These are phyloP conservation scores for Colletes latitarsis DNA, from an alignment of 1,140 invertebrate genomes.

Conservation along the genomic window DNA sequence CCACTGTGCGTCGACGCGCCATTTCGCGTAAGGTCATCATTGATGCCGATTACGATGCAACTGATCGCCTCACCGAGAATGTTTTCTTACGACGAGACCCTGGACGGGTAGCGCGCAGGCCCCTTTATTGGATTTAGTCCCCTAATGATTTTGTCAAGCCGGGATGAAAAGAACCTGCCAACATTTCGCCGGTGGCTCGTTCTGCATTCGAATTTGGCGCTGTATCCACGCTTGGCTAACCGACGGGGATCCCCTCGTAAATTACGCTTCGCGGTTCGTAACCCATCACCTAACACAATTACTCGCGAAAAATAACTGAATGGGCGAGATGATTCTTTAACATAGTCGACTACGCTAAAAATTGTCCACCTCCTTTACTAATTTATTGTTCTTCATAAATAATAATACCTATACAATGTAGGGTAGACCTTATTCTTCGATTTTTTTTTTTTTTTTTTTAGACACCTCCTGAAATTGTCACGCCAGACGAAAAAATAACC, in stretches of 20 bases:
- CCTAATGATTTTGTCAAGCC: slow-evolving; percentile 74
- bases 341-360: neutral
- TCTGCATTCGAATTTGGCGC: slow-evolving; percentile 68
- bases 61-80: slow-evolving; percentile 69
- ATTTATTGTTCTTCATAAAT: too few relatives aligned
- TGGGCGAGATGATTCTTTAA: slow-evolving; percentile 14
- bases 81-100: slow-evolving; percentile 66
- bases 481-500: too few relatives aligned
- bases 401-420: too few relatives aligned
- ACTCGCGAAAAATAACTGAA: slow-evolving; percentile 22
- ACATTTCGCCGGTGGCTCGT: slow-evolving; percentile 59
- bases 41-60: slow-evolving; percentile 72
- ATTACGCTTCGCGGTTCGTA: slow-evolving; percentile 42
- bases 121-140: slow-evolving; percentile 75
- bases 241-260: slow-evolving; percentile 33
- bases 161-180: slow-evolving; percentile 66
- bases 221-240: slow-evolving; percentile 29
- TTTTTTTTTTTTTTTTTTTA: too few relatives aligned
- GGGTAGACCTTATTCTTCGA: too few relatives aligned
- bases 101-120: slow-evolving; percentile 23
- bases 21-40: slow-evolving; percentile 55
- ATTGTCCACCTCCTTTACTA: too few relatives aligned
- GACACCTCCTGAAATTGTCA: too few relatives aligned
- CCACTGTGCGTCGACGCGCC: slow-evolving; percentile 2
- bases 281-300: slow-evolving; percentile 47